Percentiles rank a stretch among this genome's conserved stretches.
phyloP scores from a whole-genome alignment of 2,888 invertebrate genomes.

The Arrhopalites spinosus region DNA sequence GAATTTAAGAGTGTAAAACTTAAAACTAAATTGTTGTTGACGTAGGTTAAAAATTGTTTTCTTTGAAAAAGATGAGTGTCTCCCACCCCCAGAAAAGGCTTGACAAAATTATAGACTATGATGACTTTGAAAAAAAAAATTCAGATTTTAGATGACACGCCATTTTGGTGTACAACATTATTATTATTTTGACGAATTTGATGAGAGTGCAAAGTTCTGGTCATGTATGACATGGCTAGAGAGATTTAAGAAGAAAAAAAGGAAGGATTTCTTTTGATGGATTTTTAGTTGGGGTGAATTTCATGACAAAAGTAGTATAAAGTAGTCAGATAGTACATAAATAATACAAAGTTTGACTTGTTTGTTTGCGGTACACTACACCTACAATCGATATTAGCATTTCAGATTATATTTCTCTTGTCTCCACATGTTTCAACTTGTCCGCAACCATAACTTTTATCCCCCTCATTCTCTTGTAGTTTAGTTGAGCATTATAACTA shows the following conservation, averaged over 20 bases:
- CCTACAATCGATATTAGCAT: not conserved
- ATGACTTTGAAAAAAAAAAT: not conserved
- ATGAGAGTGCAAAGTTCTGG: no score
- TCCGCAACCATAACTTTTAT: not conserved
- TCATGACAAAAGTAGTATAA: not conserved
- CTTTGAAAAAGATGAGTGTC: no score
- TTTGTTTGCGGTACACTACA: not conserved
- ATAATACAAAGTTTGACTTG: not conserved
- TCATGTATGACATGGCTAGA: not conserved
- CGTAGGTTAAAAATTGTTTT: no score
- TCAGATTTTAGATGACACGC: not conserved
- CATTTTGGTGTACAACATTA: not conserved
- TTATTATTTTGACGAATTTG: not conserved
- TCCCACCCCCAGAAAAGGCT: no score
- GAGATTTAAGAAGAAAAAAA: not conserved
- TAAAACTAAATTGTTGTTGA: no score
- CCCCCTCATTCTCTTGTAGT: not conserved
- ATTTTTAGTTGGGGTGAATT: not conserved
- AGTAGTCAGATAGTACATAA: not conserved
- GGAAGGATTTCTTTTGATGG: not conserved
- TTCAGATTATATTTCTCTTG: not conserved
- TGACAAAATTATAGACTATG: not conserved
- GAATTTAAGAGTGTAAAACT: no score
- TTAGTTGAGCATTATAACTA: no score
- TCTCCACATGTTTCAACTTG: not conserved